These are phyloP conservation scores for Phyllopteryx taeniolatus DNA, from an alignment of 2,113 vertebrate species.

Conservation along the genomic window DNA sequence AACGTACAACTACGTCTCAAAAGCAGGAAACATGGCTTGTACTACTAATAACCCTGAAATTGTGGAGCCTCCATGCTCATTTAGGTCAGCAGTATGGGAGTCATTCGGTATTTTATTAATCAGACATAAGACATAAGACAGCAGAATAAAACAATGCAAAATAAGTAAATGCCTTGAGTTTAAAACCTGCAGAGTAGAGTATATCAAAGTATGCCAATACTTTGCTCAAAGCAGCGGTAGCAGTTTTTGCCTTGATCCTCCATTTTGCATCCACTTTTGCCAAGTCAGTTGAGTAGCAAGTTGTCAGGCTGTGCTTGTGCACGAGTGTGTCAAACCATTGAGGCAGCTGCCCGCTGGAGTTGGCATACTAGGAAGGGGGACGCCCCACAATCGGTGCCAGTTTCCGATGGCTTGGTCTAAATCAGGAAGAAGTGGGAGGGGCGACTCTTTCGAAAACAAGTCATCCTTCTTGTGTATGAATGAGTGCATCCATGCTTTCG, in stretches of 20 bases:
- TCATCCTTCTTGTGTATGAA: constrained; percentile 34
- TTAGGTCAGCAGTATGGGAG: no score
- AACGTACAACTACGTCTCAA: no score
- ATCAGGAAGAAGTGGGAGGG: constrained; percentile 51
- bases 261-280: background rate
- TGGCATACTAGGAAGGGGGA: constrained; percentile 52
- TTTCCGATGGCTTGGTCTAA: constrained; percentile 56
- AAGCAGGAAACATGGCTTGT: no score
- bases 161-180: no score
- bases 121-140: no score
- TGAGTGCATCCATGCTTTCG: background rate
- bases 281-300: background rate
- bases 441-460: constrained; percentile 38
- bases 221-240: no score
- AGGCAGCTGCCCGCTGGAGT: constrained; percentile 44
- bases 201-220: no score
- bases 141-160: no score
- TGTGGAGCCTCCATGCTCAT: no score
- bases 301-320: background rate
- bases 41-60: no score
- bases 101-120: no score
- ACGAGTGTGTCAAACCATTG: constrained; percentile 30
- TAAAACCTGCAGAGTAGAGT: no score
- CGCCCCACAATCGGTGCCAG: constrained; percentile 49
- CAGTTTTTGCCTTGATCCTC: background rate